Evolutionary conservation across 2,797 vertebrate genomes (phyloP), one percentile per base, ranked within the genome.

Genomic region (Sebastes nivosus): DNA sequence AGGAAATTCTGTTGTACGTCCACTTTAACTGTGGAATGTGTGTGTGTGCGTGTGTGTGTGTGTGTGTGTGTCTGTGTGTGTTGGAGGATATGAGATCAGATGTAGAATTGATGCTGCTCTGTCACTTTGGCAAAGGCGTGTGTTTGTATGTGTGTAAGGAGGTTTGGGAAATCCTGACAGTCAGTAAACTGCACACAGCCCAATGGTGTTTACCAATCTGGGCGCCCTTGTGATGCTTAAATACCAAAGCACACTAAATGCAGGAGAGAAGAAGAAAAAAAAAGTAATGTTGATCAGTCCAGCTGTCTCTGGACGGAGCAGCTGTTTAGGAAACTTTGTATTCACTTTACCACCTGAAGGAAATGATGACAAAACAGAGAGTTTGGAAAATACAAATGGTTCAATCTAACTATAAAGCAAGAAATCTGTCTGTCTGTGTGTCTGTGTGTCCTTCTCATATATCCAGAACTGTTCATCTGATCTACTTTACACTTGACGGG

Each of bases 191-290:
- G 7, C 61, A 52, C 67, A 16, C 64, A 36, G 18, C 70, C 67
- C 58, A n/a, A 57, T 52, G 29, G 55, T 76, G 68, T 81, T 83
- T 81, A 72, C 73, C 58, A 11, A 66, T 18, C 46, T 50, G 46
- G 46, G 46, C 16, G 18, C 46, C 57, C 73, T 27, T 1, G 50
- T 27, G 20, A 75, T 50, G 27, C 60, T 8, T 22, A 18, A 63
- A 63, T 3, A 32, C 8, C 11, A 2, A 58, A 22, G 46, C 11
- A 14, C n/a, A 38, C 3, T 11, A 55, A 50, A 55, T 6, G 4
- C 13, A n/a, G 0, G 8, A 67, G 22, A 27, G 5, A 20, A 8
- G 42, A 52, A 52, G 13, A 7, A 2, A 29, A 18, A 16, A 16
- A 65, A 22, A 46, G 9, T 54, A 13, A 25, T 10, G 71, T 42